Conservation (phyloP, 2,797 vertebrate genomes). For the Chiropotes sagulatus region DNA sequence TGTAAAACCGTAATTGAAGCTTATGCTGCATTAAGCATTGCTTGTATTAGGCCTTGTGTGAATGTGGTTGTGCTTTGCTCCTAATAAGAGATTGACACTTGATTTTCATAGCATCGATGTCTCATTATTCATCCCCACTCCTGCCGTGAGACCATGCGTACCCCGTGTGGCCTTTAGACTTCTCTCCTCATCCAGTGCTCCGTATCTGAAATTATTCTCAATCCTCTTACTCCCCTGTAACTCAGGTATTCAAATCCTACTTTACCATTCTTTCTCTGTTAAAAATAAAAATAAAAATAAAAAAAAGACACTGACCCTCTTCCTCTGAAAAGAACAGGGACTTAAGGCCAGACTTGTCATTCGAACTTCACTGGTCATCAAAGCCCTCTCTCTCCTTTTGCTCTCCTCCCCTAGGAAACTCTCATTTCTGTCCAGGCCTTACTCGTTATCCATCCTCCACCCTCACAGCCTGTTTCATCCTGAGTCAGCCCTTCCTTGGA, state of each 20-base stretch:
- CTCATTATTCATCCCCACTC: background rate
- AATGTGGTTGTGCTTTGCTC: background rate
- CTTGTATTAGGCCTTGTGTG: slow-evolving; percentile 55
- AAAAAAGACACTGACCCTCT: background rate
- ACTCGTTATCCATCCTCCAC: background rate
- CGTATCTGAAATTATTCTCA: rapidly evolving
- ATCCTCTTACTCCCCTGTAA: background rate
- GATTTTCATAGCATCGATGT: background rate
- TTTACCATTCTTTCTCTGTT: background rate
- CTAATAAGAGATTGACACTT: background rate
- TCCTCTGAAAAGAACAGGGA: background rate
- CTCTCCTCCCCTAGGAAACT: background rate
- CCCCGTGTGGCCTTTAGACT: background rate
- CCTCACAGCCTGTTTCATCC: too few species aligned
- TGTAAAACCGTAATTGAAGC: slow-evolving; percentile 79
- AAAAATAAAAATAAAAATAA: too few species aligned
- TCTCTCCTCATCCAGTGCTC: background rate
- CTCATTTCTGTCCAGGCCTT: background rate
- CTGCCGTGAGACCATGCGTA: background rate
- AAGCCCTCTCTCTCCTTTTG: background rate
- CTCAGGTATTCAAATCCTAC: background rate
- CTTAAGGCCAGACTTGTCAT: background rate
- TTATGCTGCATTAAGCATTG: slow-evolving; percentile 75
- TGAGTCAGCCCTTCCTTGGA: background rate
- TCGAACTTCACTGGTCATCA: background rate